Conservation (phyloP, 2,888 invertebrate species). For the Macrosiphum euphorbiae region DNA sequence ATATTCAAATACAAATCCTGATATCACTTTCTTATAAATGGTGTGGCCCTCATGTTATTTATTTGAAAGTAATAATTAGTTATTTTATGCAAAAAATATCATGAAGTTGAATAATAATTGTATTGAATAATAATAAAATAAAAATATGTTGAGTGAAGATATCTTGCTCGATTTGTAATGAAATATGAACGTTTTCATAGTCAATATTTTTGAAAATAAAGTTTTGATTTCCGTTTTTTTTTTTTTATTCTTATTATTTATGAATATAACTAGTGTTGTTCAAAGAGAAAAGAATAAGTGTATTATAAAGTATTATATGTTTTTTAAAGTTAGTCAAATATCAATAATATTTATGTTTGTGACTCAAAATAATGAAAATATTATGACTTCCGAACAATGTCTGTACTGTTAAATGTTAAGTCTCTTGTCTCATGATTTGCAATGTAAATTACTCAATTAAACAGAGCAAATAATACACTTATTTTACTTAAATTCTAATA, state of each 20-base stretch:
- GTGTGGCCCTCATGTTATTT: too few relatives aligned
- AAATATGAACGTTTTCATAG: background rate
- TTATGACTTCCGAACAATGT: conserved; percentile 28
- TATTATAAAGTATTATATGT: background rate
- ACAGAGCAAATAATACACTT: conserved; percentile 14
- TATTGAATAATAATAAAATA: background rate
- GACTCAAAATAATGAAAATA: conserved; percentile 24
- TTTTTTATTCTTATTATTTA: background rate
- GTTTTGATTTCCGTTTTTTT: background rate
- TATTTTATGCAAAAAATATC: too few relatives aligned
- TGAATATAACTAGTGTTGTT: background rate
- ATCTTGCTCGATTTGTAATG: background rate
- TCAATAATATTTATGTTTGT: background rate
- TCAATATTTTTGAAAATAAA: background rate
- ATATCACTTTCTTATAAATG: too few relatives aligned
- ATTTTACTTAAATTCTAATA: conserved; percentile 37
- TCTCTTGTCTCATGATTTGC: conserved; percentile 32
- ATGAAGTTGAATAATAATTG: too few relatives aligned
- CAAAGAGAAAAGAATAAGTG: background rate
- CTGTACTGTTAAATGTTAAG: conserved; percentile 9
- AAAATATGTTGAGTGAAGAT: background rate
- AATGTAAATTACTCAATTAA: conserved; percentile 48
- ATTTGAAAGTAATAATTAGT: too few relatives aligned
- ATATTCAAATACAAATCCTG: too few relatives aligned
- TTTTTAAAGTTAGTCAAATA: conserved; percentile 5